Evolutionary conservation across 2,797 vertebrate species (phyloP).

Genomic region (Percopsis omiscomaycus): DNA sequence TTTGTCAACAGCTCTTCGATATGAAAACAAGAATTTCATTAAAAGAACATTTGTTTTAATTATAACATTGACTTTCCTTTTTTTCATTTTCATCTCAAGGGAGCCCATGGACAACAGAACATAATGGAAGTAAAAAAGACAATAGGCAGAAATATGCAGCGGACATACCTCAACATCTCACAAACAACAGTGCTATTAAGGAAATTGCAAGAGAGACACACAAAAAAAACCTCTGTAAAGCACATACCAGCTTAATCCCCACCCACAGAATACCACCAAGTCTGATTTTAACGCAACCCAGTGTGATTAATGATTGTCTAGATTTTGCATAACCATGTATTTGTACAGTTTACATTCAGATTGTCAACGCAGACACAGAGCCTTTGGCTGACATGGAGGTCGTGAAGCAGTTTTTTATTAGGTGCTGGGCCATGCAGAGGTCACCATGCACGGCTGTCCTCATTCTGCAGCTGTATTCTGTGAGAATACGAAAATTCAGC

Average conservation of each 20-base stretch:
- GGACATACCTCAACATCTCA: conserved; percentile 68
- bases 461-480: conserved; percentile 49
- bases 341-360: conserved; percentile 68
- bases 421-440: conserved; percentile 51
- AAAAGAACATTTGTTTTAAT: conserved; percentile 70
- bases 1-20: conserved; percentile 12
- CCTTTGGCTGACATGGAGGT: conserved; percentile 45
- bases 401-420: conserved; percentile 54
- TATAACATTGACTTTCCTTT: conserved; percentile 70
- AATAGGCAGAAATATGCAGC: conserved; percentile 36
- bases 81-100: conserved; percentile 70
- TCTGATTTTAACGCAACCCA: conserved; percentile 46
- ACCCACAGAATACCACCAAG: conserved; percentile 31
- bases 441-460: conserved; percentile 61
- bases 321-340: conserved; percentile 36
- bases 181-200: conserved; percentile 49
- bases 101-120: conserved; percentile 58
- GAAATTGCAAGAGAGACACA: conserved; percentile 22
- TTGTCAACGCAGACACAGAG: conserved; percentile 58
- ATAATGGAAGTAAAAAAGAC: conserved; percentile 59
- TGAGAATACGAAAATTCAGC: conserved; percentile 67
- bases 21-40: conserved; percentile 45
- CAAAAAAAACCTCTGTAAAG: conserved; percentile 16
- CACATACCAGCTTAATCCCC: conserved; percentile 37
- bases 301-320: conserved; percentile 67